A percentile compares a stretch with the other conserved stretches of the same genome.
Evolutionary conservation across 2,113 vertebrate genomes (phyloP).

Genomic region (Melanerpes formicivorus): DNA sequence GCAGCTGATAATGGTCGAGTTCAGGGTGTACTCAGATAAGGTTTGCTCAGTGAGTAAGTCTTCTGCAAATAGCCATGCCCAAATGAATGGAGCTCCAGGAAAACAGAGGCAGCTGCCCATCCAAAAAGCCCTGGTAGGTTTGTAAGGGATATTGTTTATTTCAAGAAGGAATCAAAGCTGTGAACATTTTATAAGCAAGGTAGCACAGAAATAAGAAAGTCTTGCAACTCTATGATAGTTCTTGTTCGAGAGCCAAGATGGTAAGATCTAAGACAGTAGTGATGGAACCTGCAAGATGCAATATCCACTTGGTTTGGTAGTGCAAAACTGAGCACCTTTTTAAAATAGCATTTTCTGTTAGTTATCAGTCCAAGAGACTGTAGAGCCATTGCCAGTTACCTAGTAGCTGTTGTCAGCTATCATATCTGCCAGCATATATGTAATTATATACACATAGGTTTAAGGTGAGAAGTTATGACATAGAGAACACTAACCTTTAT

Average conservation of each 20-base stretch:
- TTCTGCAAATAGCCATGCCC: background rate
- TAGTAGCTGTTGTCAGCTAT: background rate
- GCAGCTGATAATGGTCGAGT: background rate
- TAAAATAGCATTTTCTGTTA: background rate
- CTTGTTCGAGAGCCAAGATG: background rate
- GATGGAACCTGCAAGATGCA: background rate
- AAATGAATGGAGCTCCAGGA: background rate
- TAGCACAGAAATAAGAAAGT: background rate
- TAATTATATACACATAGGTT: background rate
- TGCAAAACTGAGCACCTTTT: background rate
- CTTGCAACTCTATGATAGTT: background rate
- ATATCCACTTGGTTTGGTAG: background rate
- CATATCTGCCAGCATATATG: background rate
- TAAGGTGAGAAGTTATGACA: background rate
- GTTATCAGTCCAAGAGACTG: background rate
- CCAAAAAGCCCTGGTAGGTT: background rate
- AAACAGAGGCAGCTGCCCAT: background rate
- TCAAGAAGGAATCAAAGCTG: background rate
- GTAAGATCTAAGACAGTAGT: background rate
- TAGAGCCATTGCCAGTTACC: background rate
- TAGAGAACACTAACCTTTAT: background rate
- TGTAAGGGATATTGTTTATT: background rate
- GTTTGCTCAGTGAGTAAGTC: constrained; percentile 8
- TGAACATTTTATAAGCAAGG: background rate
- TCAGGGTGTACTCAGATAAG: background rate